phyloP scores from a whole-genome alignment of 1,140 invertebrate genomes.

The Pinna nobilis region DNA sequence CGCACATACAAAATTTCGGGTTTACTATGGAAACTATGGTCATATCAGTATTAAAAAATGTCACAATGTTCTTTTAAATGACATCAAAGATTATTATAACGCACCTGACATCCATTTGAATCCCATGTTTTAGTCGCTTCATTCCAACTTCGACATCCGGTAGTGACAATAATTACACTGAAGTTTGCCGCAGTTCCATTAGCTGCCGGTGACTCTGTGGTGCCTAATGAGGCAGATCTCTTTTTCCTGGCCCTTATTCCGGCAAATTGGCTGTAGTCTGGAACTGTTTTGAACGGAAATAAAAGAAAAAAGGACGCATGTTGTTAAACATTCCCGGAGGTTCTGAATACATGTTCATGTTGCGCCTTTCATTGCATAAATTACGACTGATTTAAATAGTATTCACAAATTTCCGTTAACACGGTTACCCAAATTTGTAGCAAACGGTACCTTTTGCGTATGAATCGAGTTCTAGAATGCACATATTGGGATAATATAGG shows the following conservation, averaged over 20 bases:
- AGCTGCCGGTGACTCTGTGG: background rate
- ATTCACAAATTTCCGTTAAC: too few relatives aligned
- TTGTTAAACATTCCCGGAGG: too few relatives aligned
- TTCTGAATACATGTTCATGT: too few relatives aligned
- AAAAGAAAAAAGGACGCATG: too few relatives aligned
- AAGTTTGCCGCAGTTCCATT: conserved; percentile 14
- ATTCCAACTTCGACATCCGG: conserved; percentile 22
- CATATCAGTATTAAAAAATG: too few relatives aligned
- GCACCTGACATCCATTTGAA: conserved; percentile 22
- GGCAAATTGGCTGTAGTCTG: conserved; percentile 3
- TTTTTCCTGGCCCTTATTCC: background rate
- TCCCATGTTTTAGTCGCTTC: background rate
- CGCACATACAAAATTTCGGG: background rate
- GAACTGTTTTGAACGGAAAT: too few relatives aligned
- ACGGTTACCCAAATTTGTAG: too few relatives aligned
- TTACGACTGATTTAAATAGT: too few relatives aligned
- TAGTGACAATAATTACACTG: conserved; percentile 22
- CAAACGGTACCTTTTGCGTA: too few relatives aligned
- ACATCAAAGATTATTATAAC: background rate
- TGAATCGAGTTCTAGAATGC: too few relatives aligned
- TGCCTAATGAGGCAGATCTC: background rate
- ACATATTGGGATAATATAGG: too few relatives aligned
- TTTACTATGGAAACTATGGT: background rate
- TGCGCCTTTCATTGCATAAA: too few relatives aligned
- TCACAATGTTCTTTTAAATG: background rate